Base-by-base conservation (phyloP, 2,797 vertebrate genomes). In the Peromyscus melanophrys region DNA sequence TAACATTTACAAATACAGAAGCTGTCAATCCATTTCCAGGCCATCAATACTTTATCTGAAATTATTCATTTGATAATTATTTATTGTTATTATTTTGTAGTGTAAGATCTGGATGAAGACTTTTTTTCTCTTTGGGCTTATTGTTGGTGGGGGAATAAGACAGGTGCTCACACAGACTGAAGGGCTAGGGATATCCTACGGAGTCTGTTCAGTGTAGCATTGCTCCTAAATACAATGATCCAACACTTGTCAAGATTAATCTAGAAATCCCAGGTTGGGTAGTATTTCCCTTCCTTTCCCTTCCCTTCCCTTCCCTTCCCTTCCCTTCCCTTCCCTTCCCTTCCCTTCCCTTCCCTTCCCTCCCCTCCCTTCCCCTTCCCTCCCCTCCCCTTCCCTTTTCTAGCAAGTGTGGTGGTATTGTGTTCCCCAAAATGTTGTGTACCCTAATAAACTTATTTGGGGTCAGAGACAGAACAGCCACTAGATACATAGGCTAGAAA, bases 71-170 rank as follows among this genome's bases (percentile, higher is more conserved):
- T 49, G 80, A 12, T 88, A 85, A 81, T 90, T 43, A 95, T 63
- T 88, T 57, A 77, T 49, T 90, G 21, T 31, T 75, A 63, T 80
- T 57, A 84, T 93, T 96, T 94, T 86, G 9, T 40, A 94, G 8
- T 49, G 2, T 73, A 78, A 84, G 61, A 59, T 12, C 40, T 87
- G 17, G 55, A 91, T 89, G 25, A 86, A 63, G n/a, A 46, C 49
- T 73, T 81, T 65, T 2, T 57, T 1, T 75, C 34, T 31, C 5
- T 76, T 89, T 88, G 25, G 34, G 8, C 84, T 90, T 91, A 90
- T 46, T 89, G 1, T 16, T n/a, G 29, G 21, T 92, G 14, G n/a
- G 25, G 14, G 57, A 31, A 1, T 55, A 73, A 95, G 27, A 85
- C 13, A 87, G 65, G 77, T 29, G 2, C 0, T 52, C 67, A 21